A percentile compares a stretch with the other conserved stretches of the same genome.
Evolutionary conservation across 1,140 invertebrate genomes (phyloP).

Genomic region (Drosophila ficusphila): DNA sequence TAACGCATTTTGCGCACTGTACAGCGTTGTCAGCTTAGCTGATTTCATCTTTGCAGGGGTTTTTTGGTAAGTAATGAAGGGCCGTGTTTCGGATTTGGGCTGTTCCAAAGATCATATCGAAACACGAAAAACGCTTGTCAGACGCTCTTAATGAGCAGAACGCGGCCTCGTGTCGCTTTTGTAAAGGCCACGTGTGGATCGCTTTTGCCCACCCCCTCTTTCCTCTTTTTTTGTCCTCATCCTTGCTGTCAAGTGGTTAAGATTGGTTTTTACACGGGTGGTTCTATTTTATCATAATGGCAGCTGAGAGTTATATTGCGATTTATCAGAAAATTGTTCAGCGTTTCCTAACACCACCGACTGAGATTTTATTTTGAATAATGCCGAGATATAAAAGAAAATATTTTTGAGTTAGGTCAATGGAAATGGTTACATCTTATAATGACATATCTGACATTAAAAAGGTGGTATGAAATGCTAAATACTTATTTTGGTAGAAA

Average conservation of each 20-base stretch:
- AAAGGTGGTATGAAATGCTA: not conserved
- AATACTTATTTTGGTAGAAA: not conserved
- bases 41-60: constrained; percentile 22
- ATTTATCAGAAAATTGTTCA: not conserved
- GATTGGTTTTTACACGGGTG: constrained; percentile 16
- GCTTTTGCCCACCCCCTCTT: not conserved
- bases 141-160: constrained; percentile 71
- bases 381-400: too few species aligned
- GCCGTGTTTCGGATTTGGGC: constrained; percentile 23
- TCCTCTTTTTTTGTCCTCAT: not conserved
- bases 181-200: constrained; percentile 61
- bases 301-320: not conserved
- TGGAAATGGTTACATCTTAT: too few species aligned
- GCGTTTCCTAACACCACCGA: too few species aligned
- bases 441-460: too few species aligned
- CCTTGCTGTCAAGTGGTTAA: constrained; percentile 62
- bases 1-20: constrained; percentile 59
- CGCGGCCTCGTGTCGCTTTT: constrained; percentile 66
- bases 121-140: constrained; percentile 63
- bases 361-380: too few species aligned
- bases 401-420: too few species aligned
- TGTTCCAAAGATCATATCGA: constrained; percentile 61
- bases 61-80: constrained; percentile 9
- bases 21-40: constrained; percentile 33
- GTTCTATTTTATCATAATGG: constrained; percentile 11